phyloP scores from a whole-genome alignment of 1,140 invertebrate species.

The Cyphomyrmex costatus region DNA sequence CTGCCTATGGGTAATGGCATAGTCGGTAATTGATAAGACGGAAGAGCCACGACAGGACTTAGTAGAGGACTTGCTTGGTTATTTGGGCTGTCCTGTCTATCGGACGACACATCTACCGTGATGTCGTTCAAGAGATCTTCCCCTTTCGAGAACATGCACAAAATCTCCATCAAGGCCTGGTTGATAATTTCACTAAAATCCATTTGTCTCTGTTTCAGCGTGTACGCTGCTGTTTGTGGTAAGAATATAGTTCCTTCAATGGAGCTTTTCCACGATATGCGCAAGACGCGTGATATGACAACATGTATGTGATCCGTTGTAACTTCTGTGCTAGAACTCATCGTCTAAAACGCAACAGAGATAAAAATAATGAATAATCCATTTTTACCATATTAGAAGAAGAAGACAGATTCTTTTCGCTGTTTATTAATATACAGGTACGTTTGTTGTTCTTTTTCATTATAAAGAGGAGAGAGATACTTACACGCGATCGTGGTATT shows the following conservation, averaged over 20 bases:
- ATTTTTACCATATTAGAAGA: background rate
- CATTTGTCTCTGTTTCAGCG: conserved; percentile 85
- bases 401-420: background rate
- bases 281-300: conserved; percentile 89
- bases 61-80: conserved; percentile 81
- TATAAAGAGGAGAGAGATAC: conserved; percentile 23
- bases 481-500: conserved; percentile 83
- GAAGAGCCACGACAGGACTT: conserved; percentile 77
- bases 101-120: conserved; percentile 83
- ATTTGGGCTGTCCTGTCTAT: conserved; percentile 85
- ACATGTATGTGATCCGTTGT: conserved; percentile 89
- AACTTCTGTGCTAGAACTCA: conserved; percentile 87
- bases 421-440: background rate
- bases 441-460: background rate
- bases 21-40: conserved; percentile 73
- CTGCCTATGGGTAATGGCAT: conserved; percentile 75
- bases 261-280: conserved; percentile 89
- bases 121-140: conserved; percentile 89
- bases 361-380: background rate
- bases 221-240: conserved; percentile 88
- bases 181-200: conserved; percentile 88
- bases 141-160: conserved; percentile 88
- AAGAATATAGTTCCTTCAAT: conserved; percentile 89
- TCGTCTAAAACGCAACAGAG: conserved; percentile 80
- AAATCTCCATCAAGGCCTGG: conserved; percentile 91